phyloP scores from a whole-genome alignment of 2,113 vertebrate genomes.

The Orycteropus afer region DNA sequence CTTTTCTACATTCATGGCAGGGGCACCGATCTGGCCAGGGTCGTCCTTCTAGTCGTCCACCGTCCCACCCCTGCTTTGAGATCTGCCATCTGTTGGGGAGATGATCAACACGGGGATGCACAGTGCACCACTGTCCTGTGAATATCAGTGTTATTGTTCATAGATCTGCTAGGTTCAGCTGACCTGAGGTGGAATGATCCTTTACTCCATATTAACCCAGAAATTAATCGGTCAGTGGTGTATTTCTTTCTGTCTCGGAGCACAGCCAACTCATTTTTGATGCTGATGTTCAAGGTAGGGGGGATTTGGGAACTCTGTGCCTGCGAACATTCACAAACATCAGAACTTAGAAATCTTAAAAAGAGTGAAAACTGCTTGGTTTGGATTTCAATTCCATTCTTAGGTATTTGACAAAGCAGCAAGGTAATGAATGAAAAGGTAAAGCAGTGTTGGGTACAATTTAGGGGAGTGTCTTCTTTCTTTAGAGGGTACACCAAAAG shows the following conservation, averaged over 20 bases:
- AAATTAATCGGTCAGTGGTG: background rate
- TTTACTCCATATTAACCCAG: background rate
- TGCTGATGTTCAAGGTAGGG: constrained; percentile 52
- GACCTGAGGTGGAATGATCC: background rate
- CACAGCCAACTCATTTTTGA: constrained; percentile 49
- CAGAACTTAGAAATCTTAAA: constrained; percentile 67
- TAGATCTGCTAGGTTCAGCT: fast-evolving
- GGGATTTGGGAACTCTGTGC: constrained; percentile 75
- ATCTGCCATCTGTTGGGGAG: background rate
- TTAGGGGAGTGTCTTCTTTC: constrained; percentile 41
- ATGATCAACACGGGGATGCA: no score
- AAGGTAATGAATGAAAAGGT: constrained; percentile 70
- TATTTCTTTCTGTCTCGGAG: constrained; percentile 14
- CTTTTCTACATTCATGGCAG: background rate
- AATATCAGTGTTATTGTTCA: background rate
- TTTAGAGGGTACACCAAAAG: constrained; percentile 54
- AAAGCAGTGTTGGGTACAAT: constrained; percentile 77
- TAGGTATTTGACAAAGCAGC: constrained; percentile 59
- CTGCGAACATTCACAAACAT: constrained; percentile 49
- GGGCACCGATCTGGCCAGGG: background rate
- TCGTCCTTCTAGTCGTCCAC: background rate
- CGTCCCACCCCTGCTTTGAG: background rate
- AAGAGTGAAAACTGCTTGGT: constrained; percentile 48
- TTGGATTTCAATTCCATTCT: constrained; percentile 73
- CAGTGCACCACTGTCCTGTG: background rate